Evolutionary conservation across 2,888 invertebrate genomes (phyloP).

Genomic region (Sarcophaga subvicina): DNA sequence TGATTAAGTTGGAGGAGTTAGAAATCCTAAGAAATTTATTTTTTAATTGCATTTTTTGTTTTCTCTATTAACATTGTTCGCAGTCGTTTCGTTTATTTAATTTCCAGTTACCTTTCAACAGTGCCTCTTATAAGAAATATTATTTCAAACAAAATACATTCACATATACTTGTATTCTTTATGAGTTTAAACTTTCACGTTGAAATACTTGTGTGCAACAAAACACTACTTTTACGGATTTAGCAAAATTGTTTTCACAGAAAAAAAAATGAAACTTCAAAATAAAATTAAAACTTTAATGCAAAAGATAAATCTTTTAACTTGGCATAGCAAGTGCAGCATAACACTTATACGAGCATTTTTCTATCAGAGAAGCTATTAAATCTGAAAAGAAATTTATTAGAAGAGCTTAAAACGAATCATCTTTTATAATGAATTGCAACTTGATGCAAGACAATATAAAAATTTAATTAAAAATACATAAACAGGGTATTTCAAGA

Average conservation of each 20-base stretch:
- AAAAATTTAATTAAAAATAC: too few species aligned
- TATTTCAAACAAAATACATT: too few species aligned
- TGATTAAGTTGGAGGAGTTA: too few species aligned
- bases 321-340: not conserved
- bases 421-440: not conserved
- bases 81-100: too few species aligned
- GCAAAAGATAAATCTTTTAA: slow-evolving; percentile 47
- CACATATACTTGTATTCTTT: too few species aligned
- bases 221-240: not conserved
- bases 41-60: too few species aligned
- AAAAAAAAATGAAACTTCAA: slow-evolving; percentile 29
- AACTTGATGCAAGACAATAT: not conserved
- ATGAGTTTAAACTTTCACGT: too few species aligned
- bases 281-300: slow-evolving; percentile 41
- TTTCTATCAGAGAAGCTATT: slow-evolving; percentile 6
- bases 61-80: too few species aligned
- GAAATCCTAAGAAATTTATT: too few species aligned
- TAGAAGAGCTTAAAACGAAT: not conserved
- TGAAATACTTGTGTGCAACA: not conserved
- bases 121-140: too few species aligned
- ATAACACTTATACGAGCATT: not conserved
- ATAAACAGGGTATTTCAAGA: too few species aligned
- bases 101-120: too few species aligned
- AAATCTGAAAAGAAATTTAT: slow-evolving; percentile 26
- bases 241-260: slow-evolving; percentile 25